phyloP scores from a whole-genome alignment of 2,113 vertebrate species.

The Collichthys lucidus region DNA sequence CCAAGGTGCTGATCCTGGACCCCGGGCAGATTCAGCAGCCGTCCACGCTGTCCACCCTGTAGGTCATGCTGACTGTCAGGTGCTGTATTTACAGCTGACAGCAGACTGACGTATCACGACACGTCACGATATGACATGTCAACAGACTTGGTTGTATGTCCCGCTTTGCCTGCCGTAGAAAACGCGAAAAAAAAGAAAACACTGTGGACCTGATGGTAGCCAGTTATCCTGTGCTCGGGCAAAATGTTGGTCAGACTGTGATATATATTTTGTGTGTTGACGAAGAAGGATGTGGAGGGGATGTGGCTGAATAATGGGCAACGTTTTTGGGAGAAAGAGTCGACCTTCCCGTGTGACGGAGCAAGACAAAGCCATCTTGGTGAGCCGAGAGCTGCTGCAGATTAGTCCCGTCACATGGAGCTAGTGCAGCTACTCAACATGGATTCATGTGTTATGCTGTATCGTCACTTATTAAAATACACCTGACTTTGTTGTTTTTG shows the following conservation, averaged over 20 bases:
- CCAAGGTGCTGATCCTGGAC: slow-evolving; percentile 46
- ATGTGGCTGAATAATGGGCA: slow-evolving; percentile 90
- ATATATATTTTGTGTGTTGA: slow-evolving; percentile 24
- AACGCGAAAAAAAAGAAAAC: slow-evolving; percentile 25
- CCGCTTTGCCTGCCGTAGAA: slow-evolving; percentile 65
- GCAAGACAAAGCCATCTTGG: slow-evolving; percentile 92
- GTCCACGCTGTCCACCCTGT: not conserved
- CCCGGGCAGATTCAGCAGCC: not conserved
- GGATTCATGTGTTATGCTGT: not conserved
- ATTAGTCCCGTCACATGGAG: slow-evolving; percentile 24
- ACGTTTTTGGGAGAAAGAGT: slow-evolving; percentile 91
- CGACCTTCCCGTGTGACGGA: slow-evolving; percentile 91
- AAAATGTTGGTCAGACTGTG: slow-evolving; percentile 20
- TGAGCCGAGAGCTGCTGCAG: slow-evolving; percentile 74
- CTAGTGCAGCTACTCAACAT: not conserved
- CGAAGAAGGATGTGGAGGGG: slow-evolving; percentile 59
- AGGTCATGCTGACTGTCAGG: not conserved
- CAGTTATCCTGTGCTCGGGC: slow-evolving; percentile 44
- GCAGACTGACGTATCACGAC: too few relatives aligned
- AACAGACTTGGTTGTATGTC: not conserved
- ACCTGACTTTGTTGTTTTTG: not conserved
- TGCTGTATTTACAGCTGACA: not conserved
- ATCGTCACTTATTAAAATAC: too few relatives aligned
- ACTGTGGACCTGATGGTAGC: slow-evolving; percentile 17
- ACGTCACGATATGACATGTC: not conserved